These are phyloP conservation scores for Ctenosaura bakeri DNA, from an alignment of 2,797 vertebrate genomes.

Conservation along the genomic window DNA sequence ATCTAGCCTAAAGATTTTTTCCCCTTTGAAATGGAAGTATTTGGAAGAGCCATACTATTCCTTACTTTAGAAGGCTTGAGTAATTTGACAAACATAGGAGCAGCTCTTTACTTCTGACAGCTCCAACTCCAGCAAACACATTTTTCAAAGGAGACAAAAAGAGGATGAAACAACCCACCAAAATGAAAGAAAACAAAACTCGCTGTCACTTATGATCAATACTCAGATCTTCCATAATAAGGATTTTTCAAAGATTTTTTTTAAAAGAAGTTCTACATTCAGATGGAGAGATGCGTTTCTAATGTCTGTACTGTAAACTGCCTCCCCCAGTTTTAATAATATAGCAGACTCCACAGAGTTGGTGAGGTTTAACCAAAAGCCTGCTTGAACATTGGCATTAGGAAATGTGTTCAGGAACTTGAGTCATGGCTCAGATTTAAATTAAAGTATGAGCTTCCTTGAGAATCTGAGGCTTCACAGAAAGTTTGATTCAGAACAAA, in stretches of 20 bases:
- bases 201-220: not conserved
- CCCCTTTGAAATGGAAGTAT: constrained; percentile 18
- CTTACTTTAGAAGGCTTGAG: constrained; percentile 34
- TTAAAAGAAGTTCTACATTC: not conserved
- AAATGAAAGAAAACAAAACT: constrained; percentile 38
- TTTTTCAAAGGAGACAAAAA: constrained; percentile 51
- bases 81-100: constrained; percentile 36
- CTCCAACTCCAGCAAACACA: not conserved
- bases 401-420: not conserved
- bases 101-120: constrained; percentile 17
- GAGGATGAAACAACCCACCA: constrained; percentile 12
- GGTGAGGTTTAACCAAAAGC: not conserved
- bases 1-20: constrained; percentile 5
- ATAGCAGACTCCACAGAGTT: constrained; percentile 3
- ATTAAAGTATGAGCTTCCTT: not conserved
- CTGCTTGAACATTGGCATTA: not conserved
- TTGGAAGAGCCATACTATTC: constrained; percentile 20
- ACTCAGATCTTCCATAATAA: constrained; percentile 16
- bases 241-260: constrained; percentile 22
- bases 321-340: not conserved
- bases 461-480: not conserved
- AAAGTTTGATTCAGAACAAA: not conserved
- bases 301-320: not conserved
- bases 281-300: not conserved
- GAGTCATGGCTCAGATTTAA: not conserved